These are phyloP conservation scores for Theonella swinhoei DNA, from an alignment of 37 sponge, comb jelly and placozoan species.

Conservation along the genomic window DNA sequence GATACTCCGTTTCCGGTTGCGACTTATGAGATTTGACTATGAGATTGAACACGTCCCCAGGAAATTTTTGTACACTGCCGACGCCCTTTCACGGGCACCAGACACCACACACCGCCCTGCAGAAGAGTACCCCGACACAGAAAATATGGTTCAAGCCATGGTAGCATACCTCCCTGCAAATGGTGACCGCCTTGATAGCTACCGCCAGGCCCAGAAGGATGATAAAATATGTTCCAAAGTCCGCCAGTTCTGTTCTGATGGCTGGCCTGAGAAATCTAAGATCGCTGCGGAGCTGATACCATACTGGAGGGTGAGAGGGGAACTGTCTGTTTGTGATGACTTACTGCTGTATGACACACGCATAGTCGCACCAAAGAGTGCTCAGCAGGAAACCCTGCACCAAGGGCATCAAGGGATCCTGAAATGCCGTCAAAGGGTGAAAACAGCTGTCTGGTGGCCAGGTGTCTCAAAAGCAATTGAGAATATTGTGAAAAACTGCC, in stretches of 20 bases:
- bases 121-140: not conserved
- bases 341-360: too few relatives aligned
- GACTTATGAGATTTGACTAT: constrained; percentile 32
- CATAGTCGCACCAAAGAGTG: too few relatives aligned
- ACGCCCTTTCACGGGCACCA: constrained; percentile 25
- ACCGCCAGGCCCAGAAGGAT: constrained; percentile 1
- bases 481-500: too few relatives aligned
- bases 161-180: constrained; percentile 3
- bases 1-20: constrained; percentile 31
- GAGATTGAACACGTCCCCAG: constrained; percentile 42
- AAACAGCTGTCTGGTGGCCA: too few relatives aligned
- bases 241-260: constrained; percentile 8
- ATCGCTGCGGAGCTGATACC: not conserved
- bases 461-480: too few relatives aligned
- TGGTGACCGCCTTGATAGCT: not conserved
- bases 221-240: constrained; percentile 2
- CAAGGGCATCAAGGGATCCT: too few relatives aligned
- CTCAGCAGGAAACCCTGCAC: too few relatives aligned
- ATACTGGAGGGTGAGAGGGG: constrained; percentile 22
- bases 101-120: not conserved
- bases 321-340: constrained; percentile 26
- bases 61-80: constrained; percentile 46
- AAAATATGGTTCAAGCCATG: not conserved
- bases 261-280: too few relatives aligned
- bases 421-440: too few relatives aligned